Percentiles rank a stretch among this genome's conserved stretches.
Conservation (phyloP, 2,113 vertebrate species). For the Porphyrio hochstetteri region DNA sequence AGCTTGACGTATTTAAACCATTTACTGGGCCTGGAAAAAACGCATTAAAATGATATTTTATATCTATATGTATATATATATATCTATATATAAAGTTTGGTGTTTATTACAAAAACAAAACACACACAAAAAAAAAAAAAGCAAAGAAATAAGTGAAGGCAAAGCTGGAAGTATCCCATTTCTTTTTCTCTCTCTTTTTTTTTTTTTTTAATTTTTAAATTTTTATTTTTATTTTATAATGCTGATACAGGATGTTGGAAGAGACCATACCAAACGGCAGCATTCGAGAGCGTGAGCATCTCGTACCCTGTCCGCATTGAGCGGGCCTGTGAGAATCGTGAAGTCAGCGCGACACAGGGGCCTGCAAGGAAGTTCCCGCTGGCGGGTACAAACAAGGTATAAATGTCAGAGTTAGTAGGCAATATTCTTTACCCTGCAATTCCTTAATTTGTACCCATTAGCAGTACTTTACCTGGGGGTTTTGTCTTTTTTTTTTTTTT, state of each 20-base stretch:
- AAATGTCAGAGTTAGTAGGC: slow-evolving; percentile 99
- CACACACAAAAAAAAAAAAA: slow-evolving; percentile 72
- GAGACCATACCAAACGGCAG: slow-evolving; percentile 99
- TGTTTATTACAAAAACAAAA: too few species aligned
- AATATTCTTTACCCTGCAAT: slow-evolving; percentile 94
- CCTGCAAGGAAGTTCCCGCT: slow-evolving; percentile 99
- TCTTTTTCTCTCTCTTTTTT: too few species aligned
- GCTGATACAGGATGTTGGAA: slow-evolving; percentile 99
- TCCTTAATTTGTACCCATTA: slow-evolving; percentile 99
- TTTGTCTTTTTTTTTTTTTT: too few species aligned
- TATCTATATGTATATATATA: too few species aligned
- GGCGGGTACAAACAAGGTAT: slow-evolving; percentile 99
- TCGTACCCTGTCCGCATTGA: slow-evolving; percentile 99
- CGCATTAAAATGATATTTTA: slow-evolving; percentile 80
- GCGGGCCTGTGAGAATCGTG: slow-evolving; percentile 99
- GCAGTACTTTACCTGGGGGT: slow-evolving; percentile 98
- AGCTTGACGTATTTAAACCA: slow-evolving; percentile 91
- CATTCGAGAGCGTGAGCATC: slow-evolving; percentile 99
- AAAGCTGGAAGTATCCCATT: slow-evolving; percentile 97
- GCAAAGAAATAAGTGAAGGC: slow-evolving; percentile 93
- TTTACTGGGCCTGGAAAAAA: slow-evolving; percentile 99
- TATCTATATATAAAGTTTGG: too few species aligned
- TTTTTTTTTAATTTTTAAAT: too few species aligned
- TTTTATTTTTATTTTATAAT: slow-evolving; percentile 97
- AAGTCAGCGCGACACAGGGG: slow-evolving; percentile 98